These are phyloP conservation scores for Orchesellides sinensis DNA, from an alignment of 2,888 invertebrate genomes.

Conservation along the genomic window DNA sequence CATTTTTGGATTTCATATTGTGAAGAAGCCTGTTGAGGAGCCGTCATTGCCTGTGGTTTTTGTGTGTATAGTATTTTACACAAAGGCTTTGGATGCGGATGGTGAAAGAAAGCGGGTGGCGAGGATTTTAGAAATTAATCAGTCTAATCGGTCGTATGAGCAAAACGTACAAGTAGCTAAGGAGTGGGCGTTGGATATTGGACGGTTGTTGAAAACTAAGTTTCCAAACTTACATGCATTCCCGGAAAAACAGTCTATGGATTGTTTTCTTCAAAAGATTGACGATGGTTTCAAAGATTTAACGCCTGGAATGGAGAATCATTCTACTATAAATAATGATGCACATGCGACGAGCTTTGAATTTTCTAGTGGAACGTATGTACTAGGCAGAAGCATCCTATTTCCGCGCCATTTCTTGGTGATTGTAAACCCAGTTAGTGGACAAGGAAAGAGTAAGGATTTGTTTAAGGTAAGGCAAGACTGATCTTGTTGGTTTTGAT, in stretches of 20 bases:
- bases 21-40: slow-evolving; percentile 15
- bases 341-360: not conserved
- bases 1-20: slow-evolving; percentile 42
- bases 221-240: slow-evolving; percentile 26
- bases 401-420: slow-evolving; percentile 82
- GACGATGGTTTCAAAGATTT: slow-evolving; percentile 9
- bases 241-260: not conserved
- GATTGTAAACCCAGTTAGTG: slow-evolving; percentile 95
- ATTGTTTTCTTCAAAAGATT: not conserved
- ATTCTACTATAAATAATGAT: not conserved
- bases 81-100: not conserved
- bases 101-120: slow-evolving; percentile 6
- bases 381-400: slow-evolving; percentile 2
- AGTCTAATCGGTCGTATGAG: slow-evolving; percentile 14
- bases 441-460: slow-evolving; percentile 91
- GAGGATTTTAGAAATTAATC: slow-evolving; percentile 42
- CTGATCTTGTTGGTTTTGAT: not conserved
- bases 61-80: slow-evolving; percentile 32
- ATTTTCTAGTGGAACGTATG: slow-evolving; percentile 19
- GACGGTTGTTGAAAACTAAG: not conserved
- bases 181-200: slow-evolving; percentile 24
- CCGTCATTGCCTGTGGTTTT: slow-evolving; percentile 10
- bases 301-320: not conserved
- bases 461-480: slow-evolving; percentile 81
- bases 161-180: slow-evolving; percentile 30